Conservation (phyloP, 2,797 vertebrate species). For the Lagorchestes hirsutus region DNA sequence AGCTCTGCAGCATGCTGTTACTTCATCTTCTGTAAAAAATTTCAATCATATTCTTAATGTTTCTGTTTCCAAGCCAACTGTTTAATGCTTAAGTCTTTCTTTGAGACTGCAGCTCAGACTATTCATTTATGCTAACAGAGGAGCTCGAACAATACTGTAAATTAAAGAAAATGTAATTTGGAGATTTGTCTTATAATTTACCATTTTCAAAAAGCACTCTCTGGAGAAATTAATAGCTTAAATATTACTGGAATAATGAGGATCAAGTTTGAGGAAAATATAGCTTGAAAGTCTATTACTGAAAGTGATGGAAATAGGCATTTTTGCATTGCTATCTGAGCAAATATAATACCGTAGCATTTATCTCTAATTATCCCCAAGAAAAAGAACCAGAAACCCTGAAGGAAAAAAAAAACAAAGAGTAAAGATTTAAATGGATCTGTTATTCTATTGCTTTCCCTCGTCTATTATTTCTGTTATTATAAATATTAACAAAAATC, state of each 20-base stretch:
- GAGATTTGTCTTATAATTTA: slow-evolving; percentile 76
- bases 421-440: slow-evolving; percentile 75
- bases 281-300: slow-evolving; percentile 78
- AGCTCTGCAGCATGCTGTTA: slow-evolving; percentile 74
- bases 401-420: slow-evolving; percentile 68
- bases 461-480: slow-evolving; percentile 78
- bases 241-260: slow-evolving; percentile 80
- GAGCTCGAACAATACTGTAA: slow-evolving; percentile 78
- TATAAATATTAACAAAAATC: slow-evolving; percentile 79
- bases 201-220: slow-evolving; percentile 73
- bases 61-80: slow-evolving; percentile 80
- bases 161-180: slow-evolving; percentile 79
- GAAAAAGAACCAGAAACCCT: slow-evolving; percentile 77
- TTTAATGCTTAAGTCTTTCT: slow-evolving; percentile 77
- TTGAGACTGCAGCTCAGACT: slow-evolving; percentile 73
- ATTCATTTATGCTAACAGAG: slow-evolving; percentile 78
- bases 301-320: slow-evolving; percentile 76
- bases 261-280: slow-evolving; percentile 78
- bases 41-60: slow-evolving; percentile 77
- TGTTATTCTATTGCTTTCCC: slow-evolving; percentile 72
- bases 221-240: slow-evolving; percentile 75
- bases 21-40: slow-evolving; percentile 80
- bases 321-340: slow-evolving; percentile 78
- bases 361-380: slow-evolving; percentile 78
- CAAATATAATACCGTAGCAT: slow-evolving; percentile 74